These are phyloP conservation scores for Oryzias melastigma DNA, from an alignment of 2,113 vertebrate genomes.

Conservation along the genomic window DNA sequence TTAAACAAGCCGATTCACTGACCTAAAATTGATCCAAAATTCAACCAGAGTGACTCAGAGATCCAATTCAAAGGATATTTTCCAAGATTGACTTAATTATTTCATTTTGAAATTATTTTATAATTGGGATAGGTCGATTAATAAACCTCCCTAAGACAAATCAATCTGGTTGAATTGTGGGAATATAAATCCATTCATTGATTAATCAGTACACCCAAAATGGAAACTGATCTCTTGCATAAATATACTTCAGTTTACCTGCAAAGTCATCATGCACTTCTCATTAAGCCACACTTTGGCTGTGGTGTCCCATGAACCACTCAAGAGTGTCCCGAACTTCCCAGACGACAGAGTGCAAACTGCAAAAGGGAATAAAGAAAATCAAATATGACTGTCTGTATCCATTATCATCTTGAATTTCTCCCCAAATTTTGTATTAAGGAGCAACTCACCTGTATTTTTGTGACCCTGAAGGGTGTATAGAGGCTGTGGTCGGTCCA, in stretches of 20 bases:
- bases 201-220: no score
- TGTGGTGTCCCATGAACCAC: slow-evolving; percentile 96
- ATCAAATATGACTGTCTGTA: neutral
- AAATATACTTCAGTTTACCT: slow-evolving; percentile 75
- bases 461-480: slow-evolving; percentile 90
- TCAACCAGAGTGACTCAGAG: no score
- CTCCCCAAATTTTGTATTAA: neutral
- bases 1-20: no score
- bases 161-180: no score
- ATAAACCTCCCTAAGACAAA: no score
- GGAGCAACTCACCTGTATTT: slow-evolving; percentile 83
- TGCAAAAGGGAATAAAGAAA: slow-evolving; percentile 47
- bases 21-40: no score
- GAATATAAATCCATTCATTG: no score
- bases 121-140: no score
- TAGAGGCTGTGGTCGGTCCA: slow-evolving; percentile 84
- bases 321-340: slow-evolving; percentile 95
- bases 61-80: no score
- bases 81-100: no score
- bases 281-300: slow-evolving; percentile 97
- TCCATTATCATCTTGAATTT: neutral
- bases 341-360: slow-evolving; percentile 95
- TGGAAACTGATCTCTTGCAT: no score
- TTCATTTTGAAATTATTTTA: no score
- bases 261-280: slow-evolving; percentile 97